Evolutionary conservation across 1,140 invertebrate genomes (phyloP).

Genomic region (Anoplophora glabripennis): DNA sequence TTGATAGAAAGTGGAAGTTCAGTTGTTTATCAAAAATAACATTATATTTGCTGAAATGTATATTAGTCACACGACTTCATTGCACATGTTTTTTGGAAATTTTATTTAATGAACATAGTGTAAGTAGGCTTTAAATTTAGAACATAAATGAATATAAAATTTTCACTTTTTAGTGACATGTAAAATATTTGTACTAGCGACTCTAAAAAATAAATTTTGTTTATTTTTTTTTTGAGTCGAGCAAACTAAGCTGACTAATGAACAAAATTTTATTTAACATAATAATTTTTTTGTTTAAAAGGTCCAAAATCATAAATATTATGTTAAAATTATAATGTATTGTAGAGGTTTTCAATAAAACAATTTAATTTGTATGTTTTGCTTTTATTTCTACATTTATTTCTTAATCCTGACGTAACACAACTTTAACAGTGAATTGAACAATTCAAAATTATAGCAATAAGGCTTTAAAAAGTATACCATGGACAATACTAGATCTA

Average conservation of each 20-base stretch:
- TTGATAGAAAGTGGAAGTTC: background rate
- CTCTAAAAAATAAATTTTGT: slow-evolving; percentile 9
- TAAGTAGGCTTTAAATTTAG: background rate
- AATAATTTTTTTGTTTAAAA: slow-evolving; percentile 9
- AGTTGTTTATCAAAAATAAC: background rate
- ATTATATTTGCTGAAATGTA: background rate
- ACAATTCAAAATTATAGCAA: too few species aligned
- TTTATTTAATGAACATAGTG: background rate
- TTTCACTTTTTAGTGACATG: background rate
- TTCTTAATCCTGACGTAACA: background rate
- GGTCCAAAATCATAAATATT: background rate
- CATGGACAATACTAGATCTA: too few species aligned
- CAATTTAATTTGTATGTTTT: background rate
- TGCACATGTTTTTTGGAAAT: background rate
- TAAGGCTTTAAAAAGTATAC: too few species aligned
- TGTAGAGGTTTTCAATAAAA: slow-evolving; percentile 1
- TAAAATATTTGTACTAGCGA: background rate
- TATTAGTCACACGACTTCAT: background rate
- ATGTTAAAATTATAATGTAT: background rate
- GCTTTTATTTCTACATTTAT: background rate
- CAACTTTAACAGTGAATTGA: too few species aligned
- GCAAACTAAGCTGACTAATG: background rate
- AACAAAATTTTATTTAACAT: slow-evolving; percentile 10
- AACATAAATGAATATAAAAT: background rate
- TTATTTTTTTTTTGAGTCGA: slow-evolving; percentile 14